Conservation (phyloP, 2,888 invertebrate species). For the Erebia aethiops region DNA sequence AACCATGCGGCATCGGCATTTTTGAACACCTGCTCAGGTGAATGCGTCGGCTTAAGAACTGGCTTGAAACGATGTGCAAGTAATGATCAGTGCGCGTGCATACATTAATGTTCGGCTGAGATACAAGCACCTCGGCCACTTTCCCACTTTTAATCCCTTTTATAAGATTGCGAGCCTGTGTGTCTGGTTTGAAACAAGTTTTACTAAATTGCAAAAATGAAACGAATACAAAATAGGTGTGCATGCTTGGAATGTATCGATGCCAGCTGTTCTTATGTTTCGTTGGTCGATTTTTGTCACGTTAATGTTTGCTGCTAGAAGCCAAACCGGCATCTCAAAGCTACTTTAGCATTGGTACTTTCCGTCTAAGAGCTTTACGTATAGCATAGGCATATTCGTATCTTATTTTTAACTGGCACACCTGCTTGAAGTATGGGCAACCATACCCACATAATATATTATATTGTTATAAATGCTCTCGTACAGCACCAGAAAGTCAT, state of each 20-base stretch:
- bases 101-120: slow-evolving; percentile 37
- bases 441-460: not conserved
- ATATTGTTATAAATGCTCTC: slow-evolving; percentile 8
- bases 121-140: slow-evolving; percentile 32
- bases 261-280: slow-evolving; percentile 61
- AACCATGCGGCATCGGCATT: slow-evolving; percentile 36
- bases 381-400: slow-evolving; percentile 13
- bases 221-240: slow-evolving; percentile 52
- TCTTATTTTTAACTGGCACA: slow-evolving; percentile 25
- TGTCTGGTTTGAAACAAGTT: slow-evolving; percentile 31
- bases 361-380: slow-evolving; percentile 24
- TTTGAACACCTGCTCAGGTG: slow-evolving; percentile 43
- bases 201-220: slow-evolving; percentile 37
- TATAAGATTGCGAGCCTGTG: slow-evolving; percentile 30
- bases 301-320: slow-evolving; percentile 48
- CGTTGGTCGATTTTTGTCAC: slow-evolving; percentile 56
- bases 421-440: slow-evolving; percentile 22
- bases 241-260: slow-evolving; percentile 61
- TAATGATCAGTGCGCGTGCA: slow-evolving; percentile 30
- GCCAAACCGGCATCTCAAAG: slow-evolving; percentile 36
- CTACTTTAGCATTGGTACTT: slow-evolving; percentile 31
- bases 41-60: slow-evolving; percentile 37
- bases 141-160: slow-evolving; percentile 39
- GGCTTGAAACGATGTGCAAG: slow-evolving; percentile 35
- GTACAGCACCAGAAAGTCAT: not conserved